Evolutionary conservation across 1,140 invertebrate species (phyloP).

Genomic region (Micrasema longulum): DNA sequence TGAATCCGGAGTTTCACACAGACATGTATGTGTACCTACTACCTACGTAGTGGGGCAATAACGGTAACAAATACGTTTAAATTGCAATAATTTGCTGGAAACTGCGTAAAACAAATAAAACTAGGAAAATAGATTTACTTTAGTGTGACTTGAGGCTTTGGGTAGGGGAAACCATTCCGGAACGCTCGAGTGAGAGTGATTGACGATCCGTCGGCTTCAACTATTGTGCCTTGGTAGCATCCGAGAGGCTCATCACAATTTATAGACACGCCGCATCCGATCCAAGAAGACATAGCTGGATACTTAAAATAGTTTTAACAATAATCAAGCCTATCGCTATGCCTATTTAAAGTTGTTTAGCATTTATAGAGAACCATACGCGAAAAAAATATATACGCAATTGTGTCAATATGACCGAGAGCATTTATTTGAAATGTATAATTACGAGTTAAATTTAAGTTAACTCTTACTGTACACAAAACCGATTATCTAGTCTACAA

Average conservation of each 20-base stretch:
- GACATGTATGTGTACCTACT: no score
- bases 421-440: no score
- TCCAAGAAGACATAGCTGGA: conserved; percentile 61
- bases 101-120: not conserved
- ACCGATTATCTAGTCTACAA: no score
- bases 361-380: conserved; percentile 15
- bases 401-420: conserved; percentile 8
- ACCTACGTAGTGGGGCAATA: no score
- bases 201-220: conserved; percentile 75
- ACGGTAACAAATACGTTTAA: no score
- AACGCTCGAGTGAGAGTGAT: conserved; percentile 84
- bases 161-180: conserved; percentile 81
- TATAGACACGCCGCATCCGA: conserved; percentile 83
- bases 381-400: conserved; percentile 27
- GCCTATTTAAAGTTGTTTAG: not conserved
- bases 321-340: not conserved
- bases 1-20: no score
- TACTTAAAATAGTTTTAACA: not conserved
- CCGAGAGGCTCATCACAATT: conserved; percentile 77
- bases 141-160: conserved; percentile 63
- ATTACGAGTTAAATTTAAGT: no score
- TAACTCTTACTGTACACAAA: no score
- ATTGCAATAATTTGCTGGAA: not conserved
- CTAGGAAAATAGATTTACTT: conserved; percentile 58
- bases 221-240: conserved; percentile 84